Percentiles rank a stretch among this genome's conserved stretches.
Evolutionary conservation across 2,888 invertebrate genomes (phyloP).

Genomic region (Cheilosia grossa): DNA sequence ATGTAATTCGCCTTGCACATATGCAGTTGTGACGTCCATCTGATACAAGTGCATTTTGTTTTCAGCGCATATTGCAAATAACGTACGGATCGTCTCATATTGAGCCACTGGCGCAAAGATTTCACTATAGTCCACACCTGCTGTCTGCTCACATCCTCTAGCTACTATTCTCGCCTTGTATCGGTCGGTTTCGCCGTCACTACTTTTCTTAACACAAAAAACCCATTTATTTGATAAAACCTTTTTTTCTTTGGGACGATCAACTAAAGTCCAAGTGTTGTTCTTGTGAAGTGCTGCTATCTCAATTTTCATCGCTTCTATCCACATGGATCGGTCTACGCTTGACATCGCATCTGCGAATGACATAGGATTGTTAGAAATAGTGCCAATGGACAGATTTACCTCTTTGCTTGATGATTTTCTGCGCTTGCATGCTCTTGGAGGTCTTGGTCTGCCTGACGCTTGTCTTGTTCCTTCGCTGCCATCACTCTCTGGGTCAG

Average conservation of each 20-base stretch:
- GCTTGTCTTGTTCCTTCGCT: not conserved
- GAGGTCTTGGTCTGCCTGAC: not conserved
- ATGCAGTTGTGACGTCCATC: no score
- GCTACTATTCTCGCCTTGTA: not conserved
- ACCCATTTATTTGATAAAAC: no score
- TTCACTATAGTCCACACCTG: not conserved
- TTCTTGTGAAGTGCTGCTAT: not conserved
- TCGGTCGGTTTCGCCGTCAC: not conserved
- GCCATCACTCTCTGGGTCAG: conserved; percentile 4
- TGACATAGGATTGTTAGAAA: not conserved
- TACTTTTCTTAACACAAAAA: not conserved
- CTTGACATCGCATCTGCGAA: conserved; percentile 3
- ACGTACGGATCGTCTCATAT: not conserved
- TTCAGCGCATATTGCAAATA: no score
- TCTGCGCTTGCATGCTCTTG: not conserved
- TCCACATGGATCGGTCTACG: not conserved
- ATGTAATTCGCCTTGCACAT: no score
- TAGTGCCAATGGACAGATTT: not conserved
- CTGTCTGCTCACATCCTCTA: not conserved
- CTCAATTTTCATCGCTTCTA: not conserved
- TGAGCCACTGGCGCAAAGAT: not conserved
- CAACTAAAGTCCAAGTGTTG: not conserved
- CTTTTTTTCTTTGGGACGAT: not conserved
- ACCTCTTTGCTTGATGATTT: not conserved
- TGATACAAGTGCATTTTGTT: no score